Percentiles rank a stretch among this genome's conserved stretches.
Conservation (phyloP, 2,797 vertebrate species). For the Gymnoscopelus braueri region DNA sequence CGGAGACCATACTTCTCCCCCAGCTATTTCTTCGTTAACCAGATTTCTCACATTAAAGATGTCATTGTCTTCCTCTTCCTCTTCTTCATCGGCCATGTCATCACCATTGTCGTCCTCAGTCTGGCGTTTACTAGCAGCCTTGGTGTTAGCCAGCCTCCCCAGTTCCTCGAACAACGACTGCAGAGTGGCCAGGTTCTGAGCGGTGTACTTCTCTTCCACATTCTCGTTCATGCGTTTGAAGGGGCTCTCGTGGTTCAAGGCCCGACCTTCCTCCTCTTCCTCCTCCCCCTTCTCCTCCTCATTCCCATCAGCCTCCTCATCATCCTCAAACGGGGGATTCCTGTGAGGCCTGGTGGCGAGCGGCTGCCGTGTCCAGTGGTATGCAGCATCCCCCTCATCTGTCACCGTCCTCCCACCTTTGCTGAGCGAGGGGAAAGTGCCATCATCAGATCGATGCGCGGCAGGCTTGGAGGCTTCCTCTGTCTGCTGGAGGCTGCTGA, state of each 20-base stretch:
- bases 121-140: slow-evolving; percentile 79
- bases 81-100: slow-evolving; percentile 78
- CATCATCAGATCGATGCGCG: slow-evolving; percentile 60
- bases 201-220: slow-evolving; percentile 93
- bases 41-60: slow-evolving; percentile 86
- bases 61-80: slow-evolving; percentile 82
- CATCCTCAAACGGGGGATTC: slow-evolving; percentile 75
- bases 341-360: slow-evolving; percentile 72
- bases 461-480: slow-evolving; percentile 79
- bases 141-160: slow-evolving; percentile 83
- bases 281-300: slow-evolving; percentile 44
- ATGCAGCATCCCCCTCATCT: background rate
- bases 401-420: slow-evolving; percentile 2
- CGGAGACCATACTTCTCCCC: slow-evolving; percentile 88
- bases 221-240: slow-evolving; percentile 96
- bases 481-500: slow-evolving; percentile 87
- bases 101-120: slow-evolving; percentile 79
- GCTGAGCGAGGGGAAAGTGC: slow-evolving; percentile 52
- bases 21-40: slow-evolving; percentile 85
- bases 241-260: slow-evolving; percentile 71
- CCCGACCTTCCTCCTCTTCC: slow-evolving; percentile 24
- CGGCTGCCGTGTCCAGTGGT: slow-evolving; percentile 50
- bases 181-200: slow-evolving; percentile 92
- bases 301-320: slow-evolving; percentile 79
- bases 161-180: slow-evolving; percentile 96